These are phyloP conservation scores for Harpagus bidentatus DNA, from an alignment of 2,113 vertebrate genomes.

Conservation along the genomic window DNA sequence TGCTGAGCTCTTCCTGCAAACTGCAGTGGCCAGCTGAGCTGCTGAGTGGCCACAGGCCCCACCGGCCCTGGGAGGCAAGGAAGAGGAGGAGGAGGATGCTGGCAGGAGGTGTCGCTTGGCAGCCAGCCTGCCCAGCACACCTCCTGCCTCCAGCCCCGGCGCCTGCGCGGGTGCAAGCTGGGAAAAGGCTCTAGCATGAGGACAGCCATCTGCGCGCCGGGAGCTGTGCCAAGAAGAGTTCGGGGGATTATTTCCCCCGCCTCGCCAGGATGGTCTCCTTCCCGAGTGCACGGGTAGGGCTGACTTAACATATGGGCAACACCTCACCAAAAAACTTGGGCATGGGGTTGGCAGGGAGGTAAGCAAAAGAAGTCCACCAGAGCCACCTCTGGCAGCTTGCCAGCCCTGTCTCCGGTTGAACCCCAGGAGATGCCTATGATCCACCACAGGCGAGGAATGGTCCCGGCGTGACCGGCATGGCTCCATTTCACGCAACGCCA, in stretches of 20 bases:
- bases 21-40: not conserved
- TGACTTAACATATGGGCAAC: not conserved
- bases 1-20: accelerated
- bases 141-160: not conserved
- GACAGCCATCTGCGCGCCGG: not conserved
- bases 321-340: not conserved
- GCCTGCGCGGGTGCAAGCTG: not conserved
- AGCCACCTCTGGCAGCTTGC: not conserved
- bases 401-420: not conserved
- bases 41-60: not conserved
- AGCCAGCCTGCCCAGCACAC: not conserved
- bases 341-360: not conserved
- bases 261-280: not conserved
- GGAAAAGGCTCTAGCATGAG: slow-evolving; percentile 24
- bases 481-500: not conserved
- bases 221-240: not conserved
- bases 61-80: not conserved
- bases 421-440: not conserved
- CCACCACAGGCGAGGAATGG: not conserved
- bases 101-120: slow-evolving; percentile 5
- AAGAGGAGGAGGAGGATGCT: not conserved
- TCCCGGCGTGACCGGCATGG: not conserved
- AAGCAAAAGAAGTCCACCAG: not conserved
- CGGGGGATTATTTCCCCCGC: not conserved
- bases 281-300: not conserved